Percentiles rank a stretch among this genome's conserved stretches.
These are phyloP conservation scores for Potamilus streckersoni DNA, from an alignment of 1,140 invertebrate species.

Conservation along the genomic window DNA sequence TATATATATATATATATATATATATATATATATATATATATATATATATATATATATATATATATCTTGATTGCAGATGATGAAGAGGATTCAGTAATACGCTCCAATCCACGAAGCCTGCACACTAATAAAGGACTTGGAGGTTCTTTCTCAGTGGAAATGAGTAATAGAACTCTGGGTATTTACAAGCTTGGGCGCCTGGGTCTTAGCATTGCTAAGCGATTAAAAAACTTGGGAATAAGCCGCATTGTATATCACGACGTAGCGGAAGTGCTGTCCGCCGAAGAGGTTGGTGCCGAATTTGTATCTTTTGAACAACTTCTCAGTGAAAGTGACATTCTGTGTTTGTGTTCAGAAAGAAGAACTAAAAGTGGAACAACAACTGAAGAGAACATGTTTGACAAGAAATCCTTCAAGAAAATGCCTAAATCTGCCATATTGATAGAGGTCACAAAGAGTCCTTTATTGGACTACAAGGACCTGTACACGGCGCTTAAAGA, in stretches of 20 bases:
- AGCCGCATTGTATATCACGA: slow-evolving; percentile 75
- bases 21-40: too few species aligned
- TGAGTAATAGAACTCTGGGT: slow-evolving; percentile 80
- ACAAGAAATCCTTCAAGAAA: slow-evolving; percentile 50
- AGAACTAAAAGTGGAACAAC: slow-evolving; percentile 23
- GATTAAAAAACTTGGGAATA: slow-evolving; percentile 77
- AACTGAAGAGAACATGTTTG: slow-evolving; percentile 32
- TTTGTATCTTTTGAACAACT: slow-evolving; percentile 60
- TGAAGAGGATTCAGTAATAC: too few species aligned
- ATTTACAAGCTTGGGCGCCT: slow-evolving; percentile 85
- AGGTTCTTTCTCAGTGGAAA: slow-evolving; percentile 11
- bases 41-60: too few species aligned
- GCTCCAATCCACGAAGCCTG: too few species aligned
- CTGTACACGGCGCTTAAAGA: slow-evolving; percentile 61
- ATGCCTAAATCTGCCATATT: slow-evolving; percentile 67
- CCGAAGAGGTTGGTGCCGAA: slow-evolving; percentile 6
- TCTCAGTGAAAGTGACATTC: slow-evolving; percentile 54
- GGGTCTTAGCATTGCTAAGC: slow-evolving; percentile 74
- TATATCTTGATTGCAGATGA: too few species aligned
- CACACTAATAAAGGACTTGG: too few species aligned
- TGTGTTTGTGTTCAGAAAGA: slow-evolving; percentile 50
- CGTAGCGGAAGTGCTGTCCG: slow-evolving; percentile 63
- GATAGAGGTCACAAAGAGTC: slow-evolving; percentile 55
- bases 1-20: too few species aligned
- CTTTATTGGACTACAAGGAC: slow-evolving; percentile 47